phyloP scores from a whole-genome alignment of 1,140 invertebrate genomes.

The Nylanderia fulva region DNA sequence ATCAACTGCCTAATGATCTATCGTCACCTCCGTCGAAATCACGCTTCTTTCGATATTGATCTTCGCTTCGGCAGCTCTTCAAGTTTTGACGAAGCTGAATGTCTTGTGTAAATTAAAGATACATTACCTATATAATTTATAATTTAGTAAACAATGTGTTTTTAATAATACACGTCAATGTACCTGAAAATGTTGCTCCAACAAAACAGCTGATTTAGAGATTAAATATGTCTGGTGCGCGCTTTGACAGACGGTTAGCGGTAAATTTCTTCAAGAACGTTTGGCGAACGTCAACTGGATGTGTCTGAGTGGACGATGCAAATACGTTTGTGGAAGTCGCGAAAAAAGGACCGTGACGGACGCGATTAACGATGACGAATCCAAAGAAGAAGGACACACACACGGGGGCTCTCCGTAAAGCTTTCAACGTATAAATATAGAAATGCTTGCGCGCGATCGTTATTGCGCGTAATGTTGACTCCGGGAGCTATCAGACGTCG shows the following conservation, averaged over 20 bases:
- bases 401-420: constrained; percentile 6
- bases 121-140: not conserved
- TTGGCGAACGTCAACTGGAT: constrained; percentile 51
- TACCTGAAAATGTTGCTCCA: not conserved
- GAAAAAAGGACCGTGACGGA: constrained; percentile 22
- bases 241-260: constrained; percentile 28
- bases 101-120: not conserved
- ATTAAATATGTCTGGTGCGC: not conserved
- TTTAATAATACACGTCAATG: not conserved
- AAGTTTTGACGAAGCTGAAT: not conserved
- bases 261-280: constrained; percentile 7
- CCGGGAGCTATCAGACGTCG: constrained; percentile 72
- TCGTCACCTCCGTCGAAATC: constrained; percentile 71
- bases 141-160: not conserved
- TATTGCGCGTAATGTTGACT: constrained; percentile 68
- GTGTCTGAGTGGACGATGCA: constrained; percentile 41
- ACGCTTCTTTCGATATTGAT: constrained; percentile 3
- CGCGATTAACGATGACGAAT: constrained; percentile 52
- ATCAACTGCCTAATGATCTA: constrained; percentile 78
- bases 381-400: constrained; percentile 3
- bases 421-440: constrained; percentile 49
- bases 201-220: constrained; percentile 12
- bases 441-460: constrained; percentile 63
- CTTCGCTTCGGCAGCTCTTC: not conserved
- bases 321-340: constrained; percentile 49